Base-by-base conservation (phyloP, 2,797 vertebrate species). In the Diplodus puntazzo region DNA sequence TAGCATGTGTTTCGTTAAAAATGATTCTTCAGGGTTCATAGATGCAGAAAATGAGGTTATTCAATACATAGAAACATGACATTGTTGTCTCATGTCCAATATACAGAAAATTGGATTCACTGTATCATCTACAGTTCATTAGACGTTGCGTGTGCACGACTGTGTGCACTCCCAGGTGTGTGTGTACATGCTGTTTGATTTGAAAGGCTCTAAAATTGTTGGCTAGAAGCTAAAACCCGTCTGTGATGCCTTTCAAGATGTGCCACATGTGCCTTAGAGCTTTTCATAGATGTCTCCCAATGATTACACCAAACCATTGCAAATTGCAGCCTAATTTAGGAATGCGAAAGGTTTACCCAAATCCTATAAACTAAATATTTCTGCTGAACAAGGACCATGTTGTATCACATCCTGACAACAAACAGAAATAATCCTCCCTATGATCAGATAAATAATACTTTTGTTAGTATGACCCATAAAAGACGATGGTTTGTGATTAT, bases 1-100 rank as follows among this genome's bases (percentile, higher is more conserved):
- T n/a, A n/a, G n/a, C 54, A 74, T 89, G 75, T 73, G 34, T 71
- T 79, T 64, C 34, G 72, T 83, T 70, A 23, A 55, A 39, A 83
- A 39, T 14, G 10, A 25, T 80, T 57, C 21, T 59, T 68, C 60
- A 69, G 68, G 70, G 62, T 54, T 52, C 23, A 73, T 46, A 18
- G 23, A 52, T 2, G 2, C 55, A 69, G 14, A 46, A 48, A 46
- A 43, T 25, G 1, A 52, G 14, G 69, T 60, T 77, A 10, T 75
- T 80, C 50, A 20, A 17, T 11, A n/a, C 8, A n/a, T 6, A 46
- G 30, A 58, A 69, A 25, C 39, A 25, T 43, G 12, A 64, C 46
- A 75, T 59, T 48, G 12, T 58, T 1, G 3, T 55, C 25, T 42
- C 18, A 57, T 30, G 59, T 39, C 57, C 46, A 4, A 27, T 27